These are phyloP conservation scores for Megamerina dolium DNA, from an alignment of 2,888 invertebrate genomes.

Conservation along the genomic window DNA sequence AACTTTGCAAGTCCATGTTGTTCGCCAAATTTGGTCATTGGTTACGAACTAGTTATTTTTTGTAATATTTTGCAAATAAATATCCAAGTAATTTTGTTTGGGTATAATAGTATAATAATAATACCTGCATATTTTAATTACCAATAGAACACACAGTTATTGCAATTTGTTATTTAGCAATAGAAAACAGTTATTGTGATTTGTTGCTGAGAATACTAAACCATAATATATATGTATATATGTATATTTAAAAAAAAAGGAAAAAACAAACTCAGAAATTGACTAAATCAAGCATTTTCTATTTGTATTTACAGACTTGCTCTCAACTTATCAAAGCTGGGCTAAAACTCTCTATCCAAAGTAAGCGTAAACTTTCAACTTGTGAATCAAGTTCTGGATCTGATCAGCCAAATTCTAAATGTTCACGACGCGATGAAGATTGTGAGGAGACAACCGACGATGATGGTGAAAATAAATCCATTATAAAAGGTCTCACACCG, in stretches of 20 bases:
- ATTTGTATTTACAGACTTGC: slow-evolving; percentile 75
- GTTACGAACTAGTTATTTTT: slow-evolving; percentile 30
- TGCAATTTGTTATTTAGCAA: too few relatives aligned
- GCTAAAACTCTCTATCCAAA: slow-evolving; percentile 83
- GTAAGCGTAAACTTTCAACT: slow-evolving; percentile 73
- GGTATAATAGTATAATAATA: too few relatives aligned
- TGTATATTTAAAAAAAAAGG: too few relatives aligned
- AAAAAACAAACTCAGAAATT: too few relatives aligned
- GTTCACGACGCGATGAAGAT: slow-evolving; percentile 45
- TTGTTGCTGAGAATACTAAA: too few relatives aligned
- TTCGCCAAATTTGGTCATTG: slow-evolving; percentile 38
- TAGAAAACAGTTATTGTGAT: too few relatives aligned
- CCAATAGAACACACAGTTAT: too few relatives aligned
- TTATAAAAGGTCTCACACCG: slow-evolving; percentile 62
- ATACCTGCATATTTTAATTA: too few relatives aligned
- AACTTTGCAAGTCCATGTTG: too few relatives aligned
- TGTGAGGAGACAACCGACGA: slow-evolving; percentile 47
- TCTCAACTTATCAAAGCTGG: slow-evolving; percentile 88
- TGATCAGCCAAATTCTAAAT: slow-evolving; percentile 51
- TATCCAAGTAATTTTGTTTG: too few relatives aligned
- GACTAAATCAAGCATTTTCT: too few relatives aligned
- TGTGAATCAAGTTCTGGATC: slow-evolving; percentile 53
- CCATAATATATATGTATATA: too few relatives aligned
- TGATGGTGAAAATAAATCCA: slow-evolving; percentile 53
- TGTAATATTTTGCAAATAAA: slow-evolving; percentile 25